Conservation (phyloP, 1,140 invertebrate species). For the Drosophila dunni region DNA sequence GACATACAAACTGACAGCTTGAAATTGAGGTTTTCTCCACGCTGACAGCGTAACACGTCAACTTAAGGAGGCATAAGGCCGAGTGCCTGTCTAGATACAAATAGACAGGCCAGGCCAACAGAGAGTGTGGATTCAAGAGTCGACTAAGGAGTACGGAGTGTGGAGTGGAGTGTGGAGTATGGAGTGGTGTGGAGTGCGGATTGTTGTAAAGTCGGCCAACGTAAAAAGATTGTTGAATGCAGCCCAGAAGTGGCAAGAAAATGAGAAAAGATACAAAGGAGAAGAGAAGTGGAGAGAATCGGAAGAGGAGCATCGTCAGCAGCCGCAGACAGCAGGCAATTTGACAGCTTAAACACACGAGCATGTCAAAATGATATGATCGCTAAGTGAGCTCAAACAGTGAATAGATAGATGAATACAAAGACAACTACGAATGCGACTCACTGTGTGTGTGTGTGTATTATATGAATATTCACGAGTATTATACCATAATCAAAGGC, state of each 20-base stretch:
- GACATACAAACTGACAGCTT: slow-evolving; percentile 82
- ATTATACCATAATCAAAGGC: slow-evolving; percentile 62
- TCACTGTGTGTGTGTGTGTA: not conserved
- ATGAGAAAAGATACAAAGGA: not conserved
- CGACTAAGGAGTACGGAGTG: not conserved
- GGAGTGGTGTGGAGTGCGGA: slow-evolving; percentile 6
- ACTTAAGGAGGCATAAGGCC: slow-evolving; percentile 81
- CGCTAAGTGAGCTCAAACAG: slow-evolving; percentile 76
- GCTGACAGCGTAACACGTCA: slow-evolving; percentile 83
- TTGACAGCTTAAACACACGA: slow-evolving; percentile 83
- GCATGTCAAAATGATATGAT: slow-evolving; percentile 83
- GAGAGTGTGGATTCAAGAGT: slow-evolving; percentile 10
- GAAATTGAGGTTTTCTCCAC: slow-evolving; percentile 83
- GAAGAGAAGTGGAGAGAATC: slow-evolving; percentile 17
- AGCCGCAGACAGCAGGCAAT: slow-evolving; percentile 79
- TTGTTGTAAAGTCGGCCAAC: slow-evolving; percentile 22
- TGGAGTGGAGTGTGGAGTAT: slow-evolving; percentile 4
- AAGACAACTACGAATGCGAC: slow-evolving; percentile 43
- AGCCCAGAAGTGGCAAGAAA: slow-evolving; percentile 10
- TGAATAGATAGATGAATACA: slow-evolving; percentile 37
- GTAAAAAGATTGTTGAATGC: slow-evolving; percentile 66
- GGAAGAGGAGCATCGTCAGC: slow-evolving; percentile 56
- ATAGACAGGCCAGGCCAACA: slow-evolving; percentile 63
- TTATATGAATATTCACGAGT: slow-evolving; percentile 38
- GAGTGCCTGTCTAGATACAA: slow-evolving; percentile 83